Base-by-base conservation (phyloP, 2,113 vertebrate species). In the Monopterus albus region DNA sequence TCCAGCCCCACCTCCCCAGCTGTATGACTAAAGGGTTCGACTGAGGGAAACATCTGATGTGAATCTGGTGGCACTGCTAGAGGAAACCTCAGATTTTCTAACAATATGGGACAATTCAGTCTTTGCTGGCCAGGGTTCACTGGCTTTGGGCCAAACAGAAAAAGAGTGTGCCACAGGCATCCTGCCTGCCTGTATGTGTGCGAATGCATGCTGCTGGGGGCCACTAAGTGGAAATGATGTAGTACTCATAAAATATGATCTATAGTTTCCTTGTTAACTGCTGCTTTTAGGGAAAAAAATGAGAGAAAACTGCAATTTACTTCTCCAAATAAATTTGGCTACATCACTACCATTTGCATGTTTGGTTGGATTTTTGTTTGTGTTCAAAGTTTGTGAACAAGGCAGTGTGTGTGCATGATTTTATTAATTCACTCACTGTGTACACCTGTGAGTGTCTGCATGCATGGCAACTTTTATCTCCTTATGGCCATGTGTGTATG, bases 71-170 rank as follows among this genome's bases (percentile, higher is more conserved):
- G 58, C 61, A 42, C 47, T 3, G 21, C 25, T 38, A 21, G 17
- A 50, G 50, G 20, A 12, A 53, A 42, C 14, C 4, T 42, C 67
- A 72, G 59, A 35, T 70, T 81, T 29, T 42, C 64, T 83, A 77
- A 80, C 72, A 84, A 87, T 75, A 82, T 69, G 80, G 87, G 81
- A 82, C 73, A 65, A 58, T 57, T 12, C 1, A 14, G 40, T 46
- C 75, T 59, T 62, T 23, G 55, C 46, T 83, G 74, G 71, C 7
- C 31, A 28, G 38, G 40, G 62, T 85, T 88, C 73, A 77, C 28
- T 75, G 60, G 28, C 31, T 65, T 72, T 47, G 23, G 45, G 35
- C 26, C 36, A 28, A 38, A 78, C 51, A 47, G 42, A 53, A 66
- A 28, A 47, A 60, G 40, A 50, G 33, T 53, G 26, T 10, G 11